Conservation (phyloP, 1,140 invertebrate species). For the Leptestheria dahalacensis region DNA sequence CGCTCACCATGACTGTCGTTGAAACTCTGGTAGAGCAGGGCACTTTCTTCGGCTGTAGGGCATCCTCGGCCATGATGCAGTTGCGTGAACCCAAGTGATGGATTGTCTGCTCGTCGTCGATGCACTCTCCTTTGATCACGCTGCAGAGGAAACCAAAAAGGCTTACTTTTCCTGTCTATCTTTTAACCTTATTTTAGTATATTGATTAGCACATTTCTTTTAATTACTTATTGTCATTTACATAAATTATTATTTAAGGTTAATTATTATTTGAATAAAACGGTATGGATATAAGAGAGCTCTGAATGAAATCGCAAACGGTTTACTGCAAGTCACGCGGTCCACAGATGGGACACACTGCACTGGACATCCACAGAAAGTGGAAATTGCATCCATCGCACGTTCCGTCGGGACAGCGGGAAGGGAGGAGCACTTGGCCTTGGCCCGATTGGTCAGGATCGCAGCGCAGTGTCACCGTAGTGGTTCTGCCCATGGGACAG, state of each 20-base stretch:
- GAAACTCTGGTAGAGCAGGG: constrained; percentile 26
- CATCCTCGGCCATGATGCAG: constrained; percentile 24
- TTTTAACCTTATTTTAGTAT: too few species aligned
- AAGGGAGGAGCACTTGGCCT: constrained; percentile 31
- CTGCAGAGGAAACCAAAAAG: constrained; percentile 22
- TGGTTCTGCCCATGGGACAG: constrained; percentile 36
- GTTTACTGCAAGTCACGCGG: constrained; percentile 31
- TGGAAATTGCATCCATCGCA: constrained; percentile 47
- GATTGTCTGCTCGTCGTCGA: constrained; percentile 34
- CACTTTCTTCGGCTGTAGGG: constrained; percentile 20
- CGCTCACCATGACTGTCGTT: constrained; percentile 26
- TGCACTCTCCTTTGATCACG: constrained; percentile 40
- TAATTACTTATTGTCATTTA: too few species aligned
- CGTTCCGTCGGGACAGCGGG: constrained; percentile 42
- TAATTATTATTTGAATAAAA: too few species aligned
- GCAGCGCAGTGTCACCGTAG: constrained; percentile 37
- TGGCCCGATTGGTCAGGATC: constrained; percentile 27
- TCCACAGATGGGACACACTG: constrained; percentile 39
- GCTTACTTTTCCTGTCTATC: constrained; percentile 10
- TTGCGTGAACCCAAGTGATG: constrained; percentile 36
- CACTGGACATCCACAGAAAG: constrained; percentile 35
- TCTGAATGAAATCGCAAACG: too few species aligned
- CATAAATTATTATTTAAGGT: too few species aligned
- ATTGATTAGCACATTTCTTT: too few species aligned
- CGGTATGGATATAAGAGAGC: too few species aligned